Evolutionary conservation across 2,888 invertebrate genomes (phyloP).

Genomic region (Thera britannica): DNA sequence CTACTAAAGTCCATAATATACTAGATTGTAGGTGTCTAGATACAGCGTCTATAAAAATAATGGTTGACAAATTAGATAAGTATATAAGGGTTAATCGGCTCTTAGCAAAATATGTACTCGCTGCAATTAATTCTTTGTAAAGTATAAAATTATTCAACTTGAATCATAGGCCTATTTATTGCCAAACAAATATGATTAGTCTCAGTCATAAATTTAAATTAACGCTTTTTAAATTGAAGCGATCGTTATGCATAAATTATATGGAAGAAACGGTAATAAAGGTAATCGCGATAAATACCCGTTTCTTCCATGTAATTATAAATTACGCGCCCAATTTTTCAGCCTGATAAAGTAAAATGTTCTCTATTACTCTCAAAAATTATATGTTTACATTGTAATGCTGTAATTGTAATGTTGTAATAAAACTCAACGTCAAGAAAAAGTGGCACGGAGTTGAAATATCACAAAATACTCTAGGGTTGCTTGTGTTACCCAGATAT

Average conservation of each 20-base stretch:
- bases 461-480: not conserved
- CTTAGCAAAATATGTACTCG: not conserved
- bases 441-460: not conserved
- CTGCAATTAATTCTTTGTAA: not conserved
- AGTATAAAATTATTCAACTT: not conserved
- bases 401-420: not conserved
- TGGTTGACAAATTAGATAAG: no score
- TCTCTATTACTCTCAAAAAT: not conserved
- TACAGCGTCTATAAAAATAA: not conserved
- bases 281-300: no score
- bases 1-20: not conserved
- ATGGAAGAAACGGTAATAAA: no score
- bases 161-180: not conserved
- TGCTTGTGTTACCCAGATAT: slow-evolving; percentile 11
- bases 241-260: no score
- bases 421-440: no score
- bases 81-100: no score
- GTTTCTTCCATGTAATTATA: no score
- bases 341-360: not conserved
- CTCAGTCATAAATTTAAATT: no score
- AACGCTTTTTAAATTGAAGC: no score
- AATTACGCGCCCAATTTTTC: not conserved
- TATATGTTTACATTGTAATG: not conserved
- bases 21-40: not conserved
- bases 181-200: not conserved